phyloP scores from a whole-genome alignment of 2,888 invertebrate species.

The Melieria crassipennis region DNA sequence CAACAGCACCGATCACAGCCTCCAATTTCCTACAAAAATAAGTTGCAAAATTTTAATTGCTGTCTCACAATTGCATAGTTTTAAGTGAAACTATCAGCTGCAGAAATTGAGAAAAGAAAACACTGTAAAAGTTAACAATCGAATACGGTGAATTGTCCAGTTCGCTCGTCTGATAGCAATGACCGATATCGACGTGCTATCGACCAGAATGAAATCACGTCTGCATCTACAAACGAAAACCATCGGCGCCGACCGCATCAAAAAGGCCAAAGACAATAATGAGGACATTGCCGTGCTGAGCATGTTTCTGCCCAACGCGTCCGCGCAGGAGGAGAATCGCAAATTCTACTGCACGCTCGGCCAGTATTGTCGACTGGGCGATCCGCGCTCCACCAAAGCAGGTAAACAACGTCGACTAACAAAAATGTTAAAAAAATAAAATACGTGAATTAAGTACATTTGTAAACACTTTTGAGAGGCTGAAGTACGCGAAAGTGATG shows the following conservation, averaged over 20 bases:
- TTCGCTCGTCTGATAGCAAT: conserved; percentile 40
- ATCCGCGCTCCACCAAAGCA: conserved; percentile 80
- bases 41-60: too few relatives aligned
- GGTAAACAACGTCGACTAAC: conserved; percentile 68
- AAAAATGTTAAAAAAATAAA: not conserved
- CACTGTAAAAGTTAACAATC: too few relatives aligned
- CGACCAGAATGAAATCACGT: conserved; percentile 80
- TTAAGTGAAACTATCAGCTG: too few relatives aligned
- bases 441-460: not conserved
- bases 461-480: too few relatives aligned
- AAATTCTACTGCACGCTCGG: conserved; percentile 82
- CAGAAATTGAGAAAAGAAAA: too few relatives aligned
- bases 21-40: too few relatives aligned
- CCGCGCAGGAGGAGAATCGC: conserved; percentile 74
- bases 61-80: too few relatives aligned
- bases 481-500: too few relatives aligned
- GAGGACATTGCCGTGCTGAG: conserved; percentile 89
- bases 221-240: conserved; percentile 81
- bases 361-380: conserved; percentile 79
- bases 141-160: too few relatives aligned
- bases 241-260: conserved; percentile 83
- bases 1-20: too few relatives aligned
- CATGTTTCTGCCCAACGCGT: conserved; percentile 79
- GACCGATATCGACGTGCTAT: conserved; percentile 79
- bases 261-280: conserved; percentile 81